phyloP scores from a whole-genome alignment of 1,140 invertebrate species.

The Pseudomyrmex sp. region DNA sequence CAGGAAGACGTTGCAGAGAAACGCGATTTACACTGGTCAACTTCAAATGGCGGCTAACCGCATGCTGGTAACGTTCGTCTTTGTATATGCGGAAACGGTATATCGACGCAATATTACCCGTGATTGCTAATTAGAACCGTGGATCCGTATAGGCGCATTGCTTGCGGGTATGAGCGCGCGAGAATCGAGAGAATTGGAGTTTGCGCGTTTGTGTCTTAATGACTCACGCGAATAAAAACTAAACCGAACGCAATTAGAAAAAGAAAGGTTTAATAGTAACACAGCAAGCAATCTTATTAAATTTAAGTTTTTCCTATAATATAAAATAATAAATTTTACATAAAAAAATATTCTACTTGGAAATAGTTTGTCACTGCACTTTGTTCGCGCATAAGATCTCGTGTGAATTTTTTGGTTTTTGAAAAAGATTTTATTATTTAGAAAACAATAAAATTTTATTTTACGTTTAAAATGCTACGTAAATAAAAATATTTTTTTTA shows the following conservation, averaged over 20 bases:
- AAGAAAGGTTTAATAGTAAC: not conserved
- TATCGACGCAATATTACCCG: conserved; percentile 31
- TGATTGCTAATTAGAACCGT: conserved; percentile 51
- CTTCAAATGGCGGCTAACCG: not conserved
- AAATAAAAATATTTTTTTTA: no score
- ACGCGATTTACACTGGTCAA: not conserved
- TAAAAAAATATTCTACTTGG: not conserved
- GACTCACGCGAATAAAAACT: not conserved
- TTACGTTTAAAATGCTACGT: not conserved
- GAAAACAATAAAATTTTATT: conserved; percentile 1
- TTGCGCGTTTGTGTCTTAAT: not conserved
- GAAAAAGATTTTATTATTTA: not conserved
- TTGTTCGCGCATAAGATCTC: not conserved
- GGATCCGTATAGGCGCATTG: conserved; percentile 29
- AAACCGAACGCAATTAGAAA: not conserved
- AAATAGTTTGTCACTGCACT: not conserved
- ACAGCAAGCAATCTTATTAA: no score
- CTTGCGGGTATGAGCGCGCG: conserved; percentile 28
- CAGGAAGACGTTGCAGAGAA: not conserved
- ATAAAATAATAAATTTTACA: no score
- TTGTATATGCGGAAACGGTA: not conserved
- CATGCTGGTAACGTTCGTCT: conserved; percentile 1
- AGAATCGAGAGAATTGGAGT: conserved; percentile 3
- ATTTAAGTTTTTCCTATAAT: no score
- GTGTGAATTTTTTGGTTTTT: not conserved